A percentile compares a stretch with the other conserved stretches of the same genome.
Conservation (phyloP, 2,113 vertebrate species). For the Pelvicachromis taeniatus region DNA sequence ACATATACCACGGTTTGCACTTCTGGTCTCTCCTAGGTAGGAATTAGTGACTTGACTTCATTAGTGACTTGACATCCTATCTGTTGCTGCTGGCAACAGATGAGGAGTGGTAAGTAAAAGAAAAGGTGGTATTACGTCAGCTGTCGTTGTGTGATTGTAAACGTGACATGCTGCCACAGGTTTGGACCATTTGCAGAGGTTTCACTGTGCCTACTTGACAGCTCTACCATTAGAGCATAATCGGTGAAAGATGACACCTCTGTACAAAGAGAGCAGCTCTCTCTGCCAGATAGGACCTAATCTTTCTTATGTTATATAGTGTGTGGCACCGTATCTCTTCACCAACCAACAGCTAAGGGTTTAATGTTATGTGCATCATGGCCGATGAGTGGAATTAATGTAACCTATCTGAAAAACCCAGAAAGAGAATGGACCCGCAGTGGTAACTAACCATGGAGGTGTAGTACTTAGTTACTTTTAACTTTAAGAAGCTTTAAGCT, state of each 20-base stretch:
- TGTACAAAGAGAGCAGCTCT: not conserved
- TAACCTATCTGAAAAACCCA: not conserved
- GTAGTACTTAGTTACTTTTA: not conserved
- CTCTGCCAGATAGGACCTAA: not conserved
- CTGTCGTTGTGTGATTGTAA: not conserved
- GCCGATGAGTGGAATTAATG: not conserved
- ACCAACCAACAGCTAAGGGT: not conserved
- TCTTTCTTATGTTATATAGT: not conserved
- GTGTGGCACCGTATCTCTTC: not conserved
- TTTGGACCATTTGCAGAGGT: not conserved
- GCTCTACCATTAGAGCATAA: not conserved
- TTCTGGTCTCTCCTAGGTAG: not conserved
- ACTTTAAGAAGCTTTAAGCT: not conserved
- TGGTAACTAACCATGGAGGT: not conserved
- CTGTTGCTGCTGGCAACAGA: not conserved
- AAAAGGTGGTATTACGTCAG: not conserved
- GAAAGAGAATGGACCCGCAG: not conserved
- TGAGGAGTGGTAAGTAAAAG: not conserved
- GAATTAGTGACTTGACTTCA: not conserved
- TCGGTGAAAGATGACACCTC: not conserved
- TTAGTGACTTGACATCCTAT: not conserved
- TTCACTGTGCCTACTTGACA: not conserved
- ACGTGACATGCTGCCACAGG: not conserved
- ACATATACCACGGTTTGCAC: not conserved
- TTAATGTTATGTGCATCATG: not conserved